Base-by-base conservation (phyloP, 2,888 invertebrate species). In the Ectobius pallidus region DNA sequence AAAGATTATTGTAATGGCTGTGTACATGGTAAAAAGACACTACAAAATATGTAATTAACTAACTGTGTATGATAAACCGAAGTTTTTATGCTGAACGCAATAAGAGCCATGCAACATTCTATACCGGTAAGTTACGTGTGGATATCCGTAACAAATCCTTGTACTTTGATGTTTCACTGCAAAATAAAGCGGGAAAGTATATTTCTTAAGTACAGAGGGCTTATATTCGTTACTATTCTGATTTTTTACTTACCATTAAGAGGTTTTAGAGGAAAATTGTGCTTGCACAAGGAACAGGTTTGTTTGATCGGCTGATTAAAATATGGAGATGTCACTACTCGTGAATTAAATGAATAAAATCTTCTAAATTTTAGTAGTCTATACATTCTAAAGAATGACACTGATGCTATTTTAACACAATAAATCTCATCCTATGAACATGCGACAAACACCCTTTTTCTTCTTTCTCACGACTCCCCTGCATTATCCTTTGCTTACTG, bases 301-400 rank as follows among this genome's bases (percentile, higher is more conserved):
- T 77, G 74, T 30, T 73, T 58, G 14, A 68, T 65, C 58, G 67
- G 73, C 25, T 73, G 46, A 25, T 55, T 70, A 67, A 58, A 67
- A 52, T 61, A 68, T 18, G 73, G 55, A 61, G 69, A 63, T 75
- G 81, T 79, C 79, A 81, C 75, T 27, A 77, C 76, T 49, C 77
- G 76, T 70, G 79, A 78, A 72, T 77, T 77, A 46, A 77, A 77
- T 1, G 80, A 76, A 78, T 77, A 74, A 3, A 78, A 73, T 71
- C 76, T 78, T 58, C 78, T 77, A 27, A 79, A 75, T 73, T 80
- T 81, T 58, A 82, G 73, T 76, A 82, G 77, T 69, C 81, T 78
- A 75, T 80, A 79, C 80, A 80, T 80, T 52, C 75, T 84, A 82
- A 76, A 84, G 81, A 78, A 83, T 52, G 16, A 1, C 27, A 16